phyloP scores from a whole-genome alignment of 1,140 invertebrate genomes.

The Triops cancriformis region DNA sequence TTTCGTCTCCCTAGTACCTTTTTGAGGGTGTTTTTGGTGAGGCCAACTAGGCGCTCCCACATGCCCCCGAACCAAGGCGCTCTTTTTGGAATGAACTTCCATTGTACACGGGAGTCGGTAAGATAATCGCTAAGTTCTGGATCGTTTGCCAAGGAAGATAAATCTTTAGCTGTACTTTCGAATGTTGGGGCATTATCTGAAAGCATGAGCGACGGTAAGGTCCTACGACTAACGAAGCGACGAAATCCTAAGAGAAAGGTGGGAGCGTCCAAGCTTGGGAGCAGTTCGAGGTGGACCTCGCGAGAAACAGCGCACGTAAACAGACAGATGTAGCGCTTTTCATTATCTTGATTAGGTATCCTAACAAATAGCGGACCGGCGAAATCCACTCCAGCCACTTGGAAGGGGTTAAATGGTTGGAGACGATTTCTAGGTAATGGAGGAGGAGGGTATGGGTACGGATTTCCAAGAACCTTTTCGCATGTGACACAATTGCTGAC shows the following conservation, averaged over 20 bases:
- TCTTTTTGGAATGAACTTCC: no score
- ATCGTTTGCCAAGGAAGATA: background rate
- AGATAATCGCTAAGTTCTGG: background rate
- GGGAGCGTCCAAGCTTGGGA: constrained; percentile 25
- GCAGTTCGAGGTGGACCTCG: constrained; percentile 32
- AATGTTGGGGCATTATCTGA: constrained; percentile 28
- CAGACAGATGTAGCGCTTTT: constrained; percentile 30
- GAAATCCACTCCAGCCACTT: constrained; percentile 35
- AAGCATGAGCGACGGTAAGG: no score
- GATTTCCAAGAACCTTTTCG: background rate
- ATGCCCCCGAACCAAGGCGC: no score
- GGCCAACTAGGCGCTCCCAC: no score
- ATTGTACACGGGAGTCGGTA: background rate
- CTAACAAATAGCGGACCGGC: constrained; percentile 34
- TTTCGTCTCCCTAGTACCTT: no score
- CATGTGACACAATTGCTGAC: constrained; percentile 16
- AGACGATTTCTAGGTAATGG: constrained; percentile 15
- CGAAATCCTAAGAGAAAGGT: constrained; percentile 24
- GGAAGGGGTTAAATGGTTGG: constrained; percentile 23
- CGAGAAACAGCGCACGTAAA: constrained; percentile 39
- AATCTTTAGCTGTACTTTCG: constrained; percentile 27
- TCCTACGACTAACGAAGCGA: constrained; percentile 32
- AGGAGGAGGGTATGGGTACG: background rate
- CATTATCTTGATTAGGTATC: background rate
- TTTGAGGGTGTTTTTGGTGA: no score